Percentiles rank a stretch among this genome's conserved stretches.
phyloP scores from a whole-genome alignment of 2,113 vertebrate species.

The Grammomys surdaster region DNA sequence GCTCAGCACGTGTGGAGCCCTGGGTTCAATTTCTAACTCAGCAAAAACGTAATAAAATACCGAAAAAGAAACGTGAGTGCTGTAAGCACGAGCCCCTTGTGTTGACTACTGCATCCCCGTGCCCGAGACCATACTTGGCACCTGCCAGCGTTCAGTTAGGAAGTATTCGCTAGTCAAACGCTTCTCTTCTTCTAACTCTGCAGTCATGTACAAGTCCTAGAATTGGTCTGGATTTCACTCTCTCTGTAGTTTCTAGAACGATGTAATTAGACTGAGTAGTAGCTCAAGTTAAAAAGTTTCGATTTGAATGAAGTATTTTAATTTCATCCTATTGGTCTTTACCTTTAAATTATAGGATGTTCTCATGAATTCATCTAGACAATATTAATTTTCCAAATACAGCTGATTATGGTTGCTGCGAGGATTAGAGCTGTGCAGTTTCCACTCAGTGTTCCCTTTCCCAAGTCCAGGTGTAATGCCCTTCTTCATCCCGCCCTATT shows the following conservation, averaged over 20 bases:
- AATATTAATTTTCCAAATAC: background rate
- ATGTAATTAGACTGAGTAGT: background rate
- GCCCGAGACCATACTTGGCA: background rate
- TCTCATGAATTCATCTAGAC: conserved; percentile 31
- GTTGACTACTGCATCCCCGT: background rate
- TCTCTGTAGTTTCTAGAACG: conserved; percentile 8
- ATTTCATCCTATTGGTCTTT: background rate
- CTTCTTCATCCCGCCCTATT: background rate
- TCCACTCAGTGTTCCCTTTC: background rate
- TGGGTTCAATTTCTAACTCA: background rate
- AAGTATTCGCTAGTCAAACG: background rate
- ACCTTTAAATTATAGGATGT: background rate
- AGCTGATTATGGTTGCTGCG: background rate
- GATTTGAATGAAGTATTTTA: conserved; percentile 26
- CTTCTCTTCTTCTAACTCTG: background rate
- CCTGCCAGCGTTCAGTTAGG: background rate
- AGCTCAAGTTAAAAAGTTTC: conserved; percentile 9
- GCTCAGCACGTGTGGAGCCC: background rate
- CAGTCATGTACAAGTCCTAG: background rate
- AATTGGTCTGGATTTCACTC: background rate
- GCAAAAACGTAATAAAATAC: background rate
- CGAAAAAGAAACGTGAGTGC: background rate
- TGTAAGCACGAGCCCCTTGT: background rate
- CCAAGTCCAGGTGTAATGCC: background rate
- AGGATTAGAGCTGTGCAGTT: background rate